Evolutionary conservation across 2,113 vertebrate genomes (phyloP).

Genomic region (Nasalis larvatus): DNA sequence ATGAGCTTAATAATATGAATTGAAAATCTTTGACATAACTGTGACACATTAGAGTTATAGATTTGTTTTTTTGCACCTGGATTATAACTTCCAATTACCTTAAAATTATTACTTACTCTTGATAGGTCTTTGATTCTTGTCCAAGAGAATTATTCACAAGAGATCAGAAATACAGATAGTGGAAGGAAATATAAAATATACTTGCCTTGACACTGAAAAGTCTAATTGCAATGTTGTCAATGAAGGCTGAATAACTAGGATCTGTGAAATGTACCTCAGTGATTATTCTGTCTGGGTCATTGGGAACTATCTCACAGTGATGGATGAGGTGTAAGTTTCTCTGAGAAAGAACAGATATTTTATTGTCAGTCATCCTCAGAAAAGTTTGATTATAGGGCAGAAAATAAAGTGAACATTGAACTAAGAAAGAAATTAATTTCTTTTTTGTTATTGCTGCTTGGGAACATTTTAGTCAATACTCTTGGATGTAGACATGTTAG

Average conservation of each 20-base stretch:
- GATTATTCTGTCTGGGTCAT: background rate
- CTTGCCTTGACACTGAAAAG: background rate
- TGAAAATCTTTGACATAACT: background rate
- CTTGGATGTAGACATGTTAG: background rate
- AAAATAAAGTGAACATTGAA: background rate
- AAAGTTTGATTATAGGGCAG: background rate
- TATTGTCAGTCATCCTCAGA: background rate
- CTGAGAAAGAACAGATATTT: background rate
- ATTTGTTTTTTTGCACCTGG: background rate
- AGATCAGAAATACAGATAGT: background rate
- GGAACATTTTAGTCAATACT: background rate
- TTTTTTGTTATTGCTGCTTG: background rate
- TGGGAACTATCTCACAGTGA: background rate
- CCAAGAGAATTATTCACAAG: background rate
- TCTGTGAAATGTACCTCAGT: background rate
- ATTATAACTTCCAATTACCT: background rate
- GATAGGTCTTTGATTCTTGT: background rate
- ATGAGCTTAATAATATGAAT: background rate
- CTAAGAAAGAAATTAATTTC: background rate
- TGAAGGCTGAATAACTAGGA: background rate
- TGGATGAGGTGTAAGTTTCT: background rate
- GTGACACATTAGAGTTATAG: background rate
- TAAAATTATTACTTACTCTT: background rate
- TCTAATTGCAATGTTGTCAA: background rate
- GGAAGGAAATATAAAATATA: background rate